These are phyloP conservation scores for Nomada flava DNA, from an alignment of 2,888 invertebrate species.

Conservation along the genomic window DNA sequence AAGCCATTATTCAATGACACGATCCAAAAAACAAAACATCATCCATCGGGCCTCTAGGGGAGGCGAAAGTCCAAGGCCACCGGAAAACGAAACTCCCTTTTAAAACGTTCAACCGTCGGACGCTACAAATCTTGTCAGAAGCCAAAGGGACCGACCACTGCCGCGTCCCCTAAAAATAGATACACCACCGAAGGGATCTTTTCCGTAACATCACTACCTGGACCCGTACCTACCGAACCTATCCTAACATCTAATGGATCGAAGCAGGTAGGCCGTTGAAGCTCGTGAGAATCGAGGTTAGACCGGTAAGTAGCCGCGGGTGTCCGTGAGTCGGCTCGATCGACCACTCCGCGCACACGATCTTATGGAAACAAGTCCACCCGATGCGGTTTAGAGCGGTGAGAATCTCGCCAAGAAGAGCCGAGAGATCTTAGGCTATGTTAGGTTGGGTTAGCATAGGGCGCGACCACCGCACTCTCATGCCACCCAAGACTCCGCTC, in stretches of 20 bases:
- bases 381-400: constrained; percentile 70
- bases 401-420: constrained; percentile 74
- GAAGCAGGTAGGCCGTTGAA: constrained; percentile 32
- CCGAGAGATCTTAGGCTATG: constrained; percentile 69
- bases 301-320: constrained; percentile 57
- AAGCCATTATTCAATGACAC: constrained; percentile 5
- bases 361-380: constrained; percentile 70
- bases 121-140: constrained; percentile 16
- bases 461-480: constrained; percentile 76
- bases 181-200: background rate
- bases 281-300: constrained; percentile 56
- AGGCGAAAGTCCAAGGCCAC: constrained; percentile 32
- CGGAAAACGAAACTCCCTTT: constrained; percentile 45
- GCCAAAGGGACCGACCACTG: background rate
- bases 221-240: constrained; percentile 21
- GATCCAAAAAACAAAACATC: background rate
- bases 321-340: constrained; percentile 40
- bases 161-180: constrained; percentile 14
- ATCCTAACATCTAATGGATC: constrained; percentile 30
- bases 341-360: constrained; percentile 36
- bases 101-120: background rate
- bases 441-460: constrained; percentile 78
- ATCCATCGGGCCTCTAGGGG: background rate
- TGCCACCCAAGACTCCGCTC: constrained; percentile 78
- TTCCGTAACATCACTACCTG: constrained; percentile 24